Conservation (phyloP, 2,888 invertebrate genomes). For the Aspidiotus destructor region DNA sequence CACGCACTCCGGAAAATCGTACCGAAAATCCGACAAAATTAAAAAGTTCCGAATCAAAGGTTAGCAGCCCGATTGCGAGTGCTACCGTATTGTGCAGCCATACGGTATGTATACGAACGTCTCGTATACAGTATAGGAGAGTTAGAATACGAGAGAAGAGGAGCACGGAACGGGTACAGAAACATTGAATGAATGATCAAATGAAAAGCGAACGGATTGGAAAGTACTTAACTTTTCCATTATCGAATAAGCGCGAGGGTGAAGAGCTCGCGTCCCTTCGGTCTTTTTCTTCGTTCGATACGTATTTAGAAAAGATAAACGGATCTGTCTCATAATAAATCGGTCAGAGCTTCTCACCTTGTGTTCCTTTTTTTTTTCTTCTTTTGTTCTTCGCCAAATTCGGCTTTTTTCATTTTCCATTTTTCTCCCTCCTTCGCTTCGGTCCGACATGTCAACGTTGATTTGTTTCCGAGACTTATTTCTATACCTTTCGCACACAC, state of each 20-base stretch:
- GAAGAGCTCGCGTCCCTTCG: conserved; percentile 17
- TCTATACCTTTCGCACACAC: too few species aligned
- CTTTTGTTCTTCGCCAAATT: neutral
- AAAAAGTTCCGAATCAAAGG: neutral
- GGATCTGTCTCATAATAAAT: conserved; percentile 10
- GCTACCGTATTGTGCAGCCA: too few species aligned
- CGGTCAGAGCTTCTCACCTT: conserved; percentile 3
- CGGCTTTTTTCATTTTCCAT: neutral
- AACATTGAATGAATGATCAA: conserved; percentile 28
- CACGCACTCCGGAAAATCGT: neutral
- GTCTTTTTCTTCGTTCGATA: conserved; percentile 12
- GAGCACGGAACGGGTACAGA: conserved; percentile 17
- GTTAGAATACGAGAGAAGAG: neutral
- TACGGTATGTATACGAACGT: too few species aligned
- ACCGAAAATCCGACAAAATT: conserved; percentile 9
- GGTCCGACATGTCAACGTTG: neutral
- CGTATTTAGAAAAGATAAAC: neutral
- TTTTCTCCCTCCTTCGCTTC: neutral
- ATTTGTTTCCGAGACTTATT: too few species aligned
- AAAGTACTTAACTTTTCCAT: conserved; percentile 30
- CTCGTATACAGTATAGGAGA: too few species aligned
- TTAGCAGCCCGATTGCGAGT: too few species aligned
- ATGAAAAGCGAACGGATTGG: conserved; percentile 30
- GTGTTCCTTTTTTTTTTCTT: neutral
- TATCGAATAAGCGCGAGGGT: conserved; percentile 27